phyloP scores from a whole-genome alignment of 1,140 invertebrate species.

The Cyrtorhinus lividipennis region DNA sequence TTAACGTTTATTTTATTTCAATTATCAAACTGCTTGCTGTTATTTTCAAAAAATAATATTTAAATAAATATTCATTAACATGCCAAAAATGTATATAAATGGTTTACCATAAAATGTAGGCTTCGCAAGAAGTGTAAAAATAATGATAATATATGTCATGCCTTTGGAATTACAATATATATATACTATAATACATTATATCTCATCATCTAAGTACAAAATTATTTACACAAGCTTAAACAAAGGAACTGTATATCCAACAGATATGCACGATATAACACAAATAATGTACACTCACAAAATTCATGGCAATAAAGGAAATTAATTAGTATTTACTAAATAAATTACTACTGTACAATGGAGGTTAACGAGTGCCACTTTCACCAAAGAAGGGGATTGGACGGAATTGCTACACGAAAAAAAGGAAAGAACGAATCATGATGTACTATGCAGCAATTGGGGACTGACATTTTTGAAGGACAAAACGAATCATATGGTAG shows the following conservation, averaged over 20 bases:
- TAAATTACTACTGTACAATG: slow-evolving; percentile 10
- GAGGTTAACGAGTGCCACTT: neutral
- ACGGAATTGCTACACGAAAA: neutral
- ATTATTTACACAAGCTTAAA: slow-evolving; percentile 7
- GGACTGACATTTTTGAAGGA: no score
- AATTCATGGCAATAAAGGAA: neutral
- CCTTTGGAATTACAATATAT: slow-evolving; percentile 8
- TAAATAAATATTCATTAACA: slow-evolving; percentile 5
- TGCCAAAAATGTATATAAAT: slow-evolving; percentile 5
- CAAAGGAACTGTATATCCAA: slow-evolving; percentile 8
- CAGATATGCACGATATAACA: slow-evolving; percentile 6
- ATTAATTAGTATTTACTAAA: slow-evolving; percentile 1
- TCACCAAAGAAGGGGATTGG: neutral
- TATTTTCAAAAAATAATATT: slow-evolving; percentile 5
- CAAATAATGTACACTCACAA: neutral
- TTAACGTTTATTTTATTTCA: neutral
- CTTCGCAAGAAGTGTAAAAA: slow-evolving; percentile 5
- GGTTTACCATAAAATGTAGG: slow-evolving; percentile 8
- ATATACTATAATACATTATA: slow-evolving; percentile 1
- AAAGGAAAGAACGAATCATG: neutral
- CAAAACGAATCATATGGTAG: no score
- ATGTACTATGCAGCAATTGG: no score
- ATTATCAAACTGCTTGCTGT: slow-evolving; percentile 3
- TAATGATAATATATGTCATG: slow-evolving; percentile 5
- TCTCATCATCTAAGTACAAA: slow-evolving; percentile 3